Conservation (phyloP, 2,797 vertebrate species). For the Lycodopsis pacificus region DNA sequence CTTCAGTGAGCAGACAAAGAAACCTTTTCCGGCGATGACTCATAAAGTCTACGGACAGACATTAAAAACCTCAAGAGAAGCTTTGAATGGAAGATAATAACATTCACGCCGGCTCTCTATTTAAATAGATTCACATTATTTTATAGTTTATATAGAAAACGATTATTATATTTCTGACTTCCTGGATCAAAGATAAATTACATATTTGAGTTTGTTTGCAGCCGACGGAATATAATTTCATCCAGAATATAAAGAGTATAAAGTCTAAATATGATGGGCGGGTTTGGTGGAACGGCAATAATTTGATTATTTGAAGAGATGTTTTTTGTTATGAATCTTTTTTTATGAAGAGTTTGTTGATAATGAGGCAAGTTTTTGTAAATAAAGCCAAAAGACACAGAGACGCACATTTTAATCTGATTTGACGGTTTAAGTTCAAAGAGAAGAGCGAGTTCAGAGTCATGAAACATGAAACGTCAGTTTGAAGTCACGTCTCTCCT, state of each 20-base stretch:
- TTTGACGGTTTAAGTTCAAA: too few species aligned
- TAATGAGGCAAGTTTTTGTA: slow-evolving; percentile 22
- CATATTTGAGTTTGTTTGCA: too few species aligned
- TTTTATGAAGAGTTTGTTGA: neutral
- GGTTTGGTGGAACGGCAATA: slow-evolving; percentile 51
- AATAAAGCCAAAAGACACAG: slow-evolving; percentile 34
- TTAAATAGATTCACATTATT: neutral
- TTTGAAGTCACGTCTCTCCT: too few species aligned
- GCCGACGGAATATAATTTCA: neutral
- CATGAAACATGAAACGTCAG: too few species aligned
- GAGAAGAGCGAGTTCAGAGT: too few species aligned
- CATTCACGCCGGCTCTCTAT: neutral
- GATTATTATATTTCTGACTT: neutral
- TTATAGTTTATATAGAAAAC: slow-evolving; percentile 1
- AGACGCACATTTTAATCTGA: neutral
- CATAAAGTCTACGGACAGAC: too few species aligned
- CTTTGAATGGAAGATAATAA: neutral
- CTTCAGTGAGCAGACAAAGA: neutral
- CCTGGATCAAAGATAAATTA: neutral
- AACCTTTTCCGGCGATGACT: neutral
- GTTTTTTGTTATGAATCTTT: neutral
- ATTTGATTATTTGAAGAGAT: slow-evolving; percentile 13
- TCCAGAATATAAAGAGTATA: neutral
- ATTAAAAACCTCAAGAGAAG: neutral
- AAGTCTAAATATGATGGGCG: neutral